Base-by-base conservation (phyloP, 2,797 vertebrate species). In the Propithecus deckenii region DNA sequence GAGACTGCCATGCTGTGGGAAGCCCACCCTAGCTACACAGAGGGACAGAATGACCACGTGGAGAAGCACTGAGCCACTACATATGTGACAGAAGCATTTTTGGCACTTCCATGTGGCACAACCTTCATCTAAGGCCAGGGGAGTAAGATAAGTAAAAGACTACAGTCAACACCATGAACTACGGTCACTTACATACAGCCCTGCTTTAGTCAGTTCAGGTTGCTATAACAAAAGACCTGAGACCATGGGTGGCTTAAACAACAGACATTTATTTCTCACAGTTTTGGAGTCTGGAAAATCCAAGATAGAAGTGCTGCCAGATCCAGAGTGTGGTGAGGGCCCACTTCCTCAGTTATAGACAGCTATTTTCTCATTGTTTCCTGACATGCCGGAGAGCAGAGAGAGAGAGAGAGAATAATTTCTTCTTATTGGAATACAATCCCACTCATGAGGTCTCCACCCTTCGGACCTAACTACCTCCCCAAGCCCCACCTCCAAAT, bases 101-200 rank as follows among this genome's bases (percentile, higher is more conserved):
- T 55, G 2, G 50, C 15, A 76, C 41, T 55, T 85, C 13, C 11
- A 46, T 2, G 35, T 50, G 43, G 9, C 22, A 55, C 3, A 55
- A 57, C 13, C 41, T 83, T 69, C 23, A 61, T 43, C 20, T 57
- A 79, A 71, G 25, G n/a, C 38, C 69, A 69, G 69, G 9, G 13
- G 18, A 59, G 10, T 59, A 28, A 59, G 57, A 59, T 4, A 28
- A 71, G 32, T 8, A 8, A 75, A 13, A 85, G 32, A 48, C 5
- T 6, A 61, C 32, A 59, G 22, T 17, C 57, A 57, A 35, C 0
- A 48, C 3, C 7, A 86, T 43, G 32, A 89, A 74, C 23, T 30
- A 52, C 65, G 11, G 18, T 46, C 1, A 0, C 5, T 43, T 2
- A 23, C 4, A 25, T 22, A 12, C 5, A 9, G 12, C 38, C 15